These are phyloP conservation scores for Caenorhabditis angaria DNA, from an alignment of 2,888 invertebrate species.

Conservation along the genomic window DNA sequence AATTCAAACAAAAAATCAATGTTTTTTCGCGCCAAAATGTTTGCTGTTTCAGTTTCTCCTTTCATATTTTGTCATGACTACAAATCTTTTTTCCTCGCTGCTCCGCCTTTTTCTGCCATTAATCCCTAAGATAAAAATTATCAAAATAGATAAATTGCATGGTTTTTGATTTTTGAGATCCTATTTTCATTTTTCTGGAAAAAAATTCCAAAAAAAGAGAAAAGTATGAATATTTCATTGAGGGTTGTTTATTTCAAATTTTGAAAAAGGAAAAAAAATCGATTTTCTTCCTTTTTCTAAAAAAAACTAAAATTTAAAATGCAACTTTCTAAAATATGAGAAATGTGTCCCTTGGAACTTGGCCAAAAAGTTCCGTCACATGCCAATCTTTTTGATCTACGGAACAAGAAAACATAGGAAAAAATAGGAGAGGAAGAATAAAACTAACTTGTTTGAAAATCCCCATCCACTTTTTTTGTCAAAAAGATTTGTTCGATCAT, in stretches of 20 bases:
- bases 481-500: not conserved
- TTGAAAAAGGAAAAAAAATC: not conserved
- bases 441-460: slow-evolving; percentile 29
- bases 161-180: not conserved
- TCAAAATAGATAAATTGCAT: not conserved
- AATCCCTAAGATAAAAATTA: slow-evolving; percentile 5
- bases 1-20: slow-evolving; percentile 9
- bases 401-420: not conserved
- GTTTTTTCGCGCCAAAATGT: slow-evolving; percentile 14
- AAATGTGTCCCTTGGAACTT: not conserved
- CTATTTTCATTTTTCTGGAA: slow-evolving; percentile 1
- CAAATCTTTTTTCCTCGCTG: not conserved
- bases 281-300: not conserved
- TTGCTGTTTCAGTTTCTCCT: slow-evolving; percentile 13
- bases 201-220: not conserved
- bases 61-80: not conserved
- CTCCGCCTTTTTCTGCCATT: slow-evolving; percentile 9
- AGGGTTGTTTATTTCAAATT: not conserved
- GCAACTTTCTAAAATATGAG: too few species aligned
- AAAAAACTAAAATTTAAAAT: not conserved
- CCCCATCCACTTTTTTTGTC: slow-evolving; percentile 2
- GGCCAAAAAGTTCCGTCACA: not conserved
- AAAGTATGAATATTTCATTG: not conserved
- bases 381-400: too few species aligned
- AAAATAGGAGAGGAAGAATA: not conserved